Percentiles rank a stretch among this genome's conserved stretches.
Conservation (phyloP, 1,140 invertebrate species). For the Drosophila novamexicana region DNA sequence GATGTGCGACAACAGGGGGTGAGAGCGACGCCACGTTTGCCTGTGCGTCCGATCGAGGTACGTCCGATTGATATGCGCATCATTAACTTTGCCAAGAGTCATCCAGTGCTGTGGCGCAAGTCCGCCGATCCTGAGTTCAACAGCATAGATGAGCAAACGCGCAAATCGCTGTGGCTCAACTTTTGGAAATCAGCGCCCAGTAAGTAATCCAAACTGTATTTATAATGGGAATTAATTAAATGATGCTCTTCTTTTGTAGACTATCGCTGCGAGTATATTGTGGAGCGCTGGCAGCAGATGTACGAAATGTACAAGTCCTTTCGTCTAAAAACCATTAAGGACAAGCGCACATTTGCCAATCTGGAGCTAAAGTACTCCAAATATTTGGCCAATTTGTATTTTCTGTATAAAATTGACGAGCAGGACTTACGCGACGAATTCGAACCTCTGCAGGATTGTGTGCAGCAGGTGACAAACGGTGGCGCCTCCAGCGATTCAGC, state of each 20-base stretch:
- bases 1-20: slow-evolving; percentile 4
- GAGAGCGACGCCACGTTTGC: slow-evolving; percentile 20
- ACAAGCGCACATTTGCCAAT: slow-evolving; percentile 61
- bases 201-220: slow-evolving; percentile 27
- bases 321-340: slow-evolving; percentile 77
- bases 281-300: slow-evolving; percentile 79
- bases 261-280: slow-evolving; percentile 69
- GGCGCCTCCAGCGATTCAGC: neutral
- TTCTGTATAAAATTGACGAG: slow-evolving; percentile 79
- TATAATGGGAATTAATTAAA: neutral
- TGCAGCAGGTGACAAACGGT: slow-evolving; percentile 5
- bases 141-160: slow-evolving; percentile 75
- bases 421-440: slow-evolving; percentile 76
- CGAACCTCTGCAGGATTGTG: slow-evolving; percentile 66
- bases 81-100: slow-evolving; percentile 81
- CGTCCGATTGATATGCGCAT: slow-evolving; percentile 70
- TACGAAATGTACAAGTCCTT: slow-evolving; percentile 83
- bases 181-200: slow-evolving; percentile 69
- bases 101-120: slow-evolving; percentile 79
- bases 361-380: slow-evolving; percentile 79
- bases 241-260: slow-evolving; percentile 38
- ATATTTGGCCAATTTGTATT: slow-evolving; percentile 76
- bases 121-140: slow-evolving; percentile 71
- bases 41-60: slow-evolving; percentile 61
- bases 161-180: slow-evolving; percentile 72